Percentiles rank a stretch among this genome's conserved stretches.
These are phyloP conservation scores for Salvelinus alpinus DNA, from an alignment of 2,113 vertebrate genomes.

Conservation along the genomic window DNA sequence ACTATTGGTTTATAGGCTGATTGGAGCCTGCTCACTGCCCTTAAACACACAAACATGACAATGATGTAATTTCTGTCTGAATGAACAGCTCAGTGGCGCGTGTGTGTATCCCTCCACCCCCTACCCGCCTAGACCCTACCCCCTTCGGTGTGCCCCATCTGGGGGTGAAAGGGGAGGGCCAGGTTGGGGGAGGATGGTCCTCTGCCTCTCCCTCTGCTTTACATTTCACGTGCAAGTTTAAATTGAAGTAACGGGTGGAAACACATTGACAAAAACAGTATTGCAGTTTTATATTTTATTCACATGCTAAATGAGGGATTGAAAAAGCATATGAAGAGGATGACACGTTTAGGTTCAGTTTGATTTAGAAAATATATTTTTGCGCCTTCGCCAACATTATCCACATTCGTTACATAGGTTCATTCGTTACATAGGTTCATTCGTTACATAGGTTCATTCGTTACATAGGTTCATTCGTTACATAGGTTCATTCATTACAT, in stretches of 20 bases:
- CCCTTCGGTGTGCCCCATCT: constrained; percentile 26
- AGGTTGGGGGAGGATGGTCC: constrained; percentile 4
- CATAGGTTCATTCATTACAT: neutral
- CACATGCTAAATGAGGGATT: no score
- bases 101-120: constrained; percentile 1
- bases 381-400: neutral
- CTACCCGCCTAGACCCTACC: neutral
- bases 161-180: constrained; percentile 8
- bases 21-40: neutral
- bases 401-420: neutral
- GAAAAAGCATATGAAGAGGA: no score
- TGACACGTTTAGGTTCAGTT: neutral
- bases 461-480: no score
- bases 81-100: constrained; percentile 30
- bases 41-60: constrained; percentile 20
- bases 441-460: neutral
- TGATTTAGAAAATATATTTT: constrained; percentile 13
- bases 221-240: constrained; percentile 10
- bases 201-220: neutral
- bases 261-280: neutral
- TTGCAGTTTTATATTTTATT: neutral
- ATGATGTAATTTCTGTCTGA: constrained; percentile 40
- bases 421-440: neutral
- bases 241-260: neutral
- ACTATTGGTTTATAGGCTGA: constrained; percentile 7